These are phyloP conservation scores for Cotesia typhae DNA, from an alignment of 1,140 invertebrate species.

Conservation along the genomic window DNA sequence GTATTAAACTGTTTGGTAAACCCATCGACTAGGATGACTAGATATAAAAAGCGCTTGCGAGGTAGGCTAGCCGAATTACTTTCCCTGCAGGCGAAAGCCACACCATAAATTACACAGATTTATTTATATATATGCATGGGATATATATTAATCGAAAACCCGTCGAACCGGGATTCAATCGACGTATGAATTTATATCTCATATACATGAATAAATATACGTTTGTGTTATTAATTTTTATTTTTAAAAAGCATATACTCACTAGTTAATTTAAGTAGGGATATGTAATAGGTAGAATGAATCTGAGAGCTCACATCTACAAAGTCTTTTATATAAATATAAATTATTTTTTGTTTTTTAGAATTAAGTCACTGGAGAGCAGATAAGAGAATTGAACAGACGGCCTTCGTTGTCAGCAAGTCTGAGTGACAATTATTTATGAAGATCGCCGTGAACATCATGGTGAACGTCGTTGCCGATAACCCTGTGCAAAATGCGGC, in stretches of 20 bases:
- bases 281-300: too few relatives aligned
- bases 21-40: constrained; percentile 31
- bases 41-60: not conserved
- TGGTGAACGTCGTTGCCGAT: constrained; percentile 8
- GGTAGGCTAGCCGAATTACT: constrained; percentile 33
- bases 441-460: not conserved
- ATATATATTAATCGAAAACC: constrained; percentile 32
- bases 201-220: constrained; percentile 20
- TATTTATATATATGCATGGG: constrained; percentile 27
- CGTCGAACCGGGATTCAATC: constrained; percentile 29
- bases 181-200: constrained; percentile 3
- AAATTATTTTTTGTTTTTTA: too few relatives aligned
- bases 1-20: not conserved
- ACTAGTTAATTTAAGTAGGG: too few relatives aligned
- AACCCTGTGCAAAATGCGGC: constrained; percentile 19
- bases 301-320: too few relatives aligned
- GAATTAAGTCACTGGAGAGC: not conserved
- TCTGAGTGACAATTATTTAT: constrained; percentile 3
- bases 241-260: not conserved
- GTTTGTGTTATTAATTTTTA: constrained; percentile 13
- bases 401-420: not conserved
- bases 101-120: constrained; percentile 30
- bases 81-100: constrained; percentile 37
- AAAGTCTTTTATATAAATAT: too few relatives aligned
- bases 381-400: not conserved